Conservation (phyloP, 2,797 vertebrate species). For the Urosaurus nigricauda region DNA sequence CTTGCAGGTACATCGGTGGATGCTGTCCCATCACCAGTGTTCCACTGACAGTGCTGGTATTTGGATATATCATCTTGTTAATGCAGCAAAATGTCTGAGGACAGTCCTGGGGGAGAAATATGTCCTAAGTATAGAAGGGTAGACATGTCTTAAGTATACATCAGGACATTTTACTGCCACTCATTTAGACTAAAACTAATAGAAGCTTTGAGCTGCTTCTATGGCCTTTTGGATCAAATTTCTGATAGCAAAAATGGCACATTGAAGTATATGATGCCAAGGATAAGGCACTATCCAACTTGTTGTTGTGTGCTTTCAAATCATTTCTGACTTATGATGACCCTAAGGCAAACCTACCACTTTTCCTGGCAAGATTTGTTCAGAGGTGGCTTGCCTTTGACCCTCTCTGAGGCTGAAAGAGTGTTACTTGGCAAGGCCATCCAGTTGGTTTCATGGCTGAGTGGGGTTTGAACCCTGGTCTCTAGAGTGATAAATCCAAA, state of each 20-base stretch:
- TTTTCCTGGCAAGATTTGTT: too few species aligned
- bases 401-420: too few species aligned
- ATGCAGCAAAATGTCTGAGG: neutral
- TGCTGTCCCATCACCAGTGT: neutral
- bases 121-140: neutral
- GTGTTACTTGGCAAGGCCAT: too few species aligned
- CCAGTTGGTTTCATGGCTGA: too few species aligned
- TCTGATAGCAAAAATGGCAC: neutral
- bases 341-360: too few species aligned
- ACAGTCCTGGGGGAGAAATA: neutral
- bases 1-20: neutral
- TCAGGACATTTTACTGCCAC: neutral
- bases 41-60: neutral
- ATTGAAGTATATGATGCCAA: constrained; percentile 10
- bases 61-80: neutral
- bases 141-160: neutral
- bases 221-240: neutral
- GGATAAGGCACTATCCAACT: neutral
- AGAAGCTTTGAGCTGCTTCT: neutral
- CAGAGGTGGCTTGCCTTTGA: too few species aligned
- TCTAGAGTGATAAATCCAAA: too few species aligned
- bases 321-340: too few species aligned
- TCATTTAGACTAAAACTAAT: neutral
- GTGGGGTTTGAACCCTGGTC: too few species aligned
- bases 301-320: too few species aligned